Evolutionary conservation across 2,113 vertebrate genomes (phyloP).

Genomic region (Ahaetulla prasina): DNA sequence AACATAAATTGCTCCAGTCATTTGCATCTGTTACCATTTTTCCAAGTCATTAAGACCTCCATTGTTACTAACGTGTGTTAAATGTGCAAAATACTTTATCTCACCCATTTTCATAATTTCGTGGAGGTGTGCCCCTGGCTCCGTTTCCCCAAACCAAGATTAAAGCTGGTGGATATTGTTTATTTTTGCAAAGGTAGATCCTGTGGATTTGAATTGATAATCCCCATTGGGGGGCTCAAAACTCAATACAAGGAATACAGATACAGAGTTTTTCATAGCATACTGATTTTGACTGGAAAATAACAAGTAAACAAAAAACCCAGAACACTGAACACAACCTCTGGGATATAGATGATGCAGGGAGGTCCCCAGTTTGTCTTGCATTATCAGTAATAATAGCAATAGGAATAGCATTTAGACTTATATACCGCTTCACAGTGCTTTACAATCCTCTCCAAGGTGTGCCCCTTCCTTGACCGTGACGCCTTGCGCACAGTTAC

Average conservation of each 20-base stretch:
- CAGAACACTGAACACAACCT: background rate
- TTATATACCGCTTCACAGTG: background rate
- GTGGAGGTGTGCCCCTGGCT: background rate
- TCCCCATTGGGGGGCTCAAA: background rate
- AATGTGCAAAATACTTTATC: background rate
- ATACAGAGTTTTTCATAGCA: background rate
- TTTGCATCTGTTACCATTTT: slow-evolving; percentile 35
- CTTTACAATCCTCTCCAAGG: background rate
- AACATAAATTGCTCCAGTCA: slow-evolving; percentile 38
- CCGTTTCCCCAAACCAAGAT: background rate
- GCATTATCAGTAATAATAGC: background rate
- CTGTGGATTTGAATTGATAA: background rate
- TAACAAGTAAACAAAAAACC: background rate
- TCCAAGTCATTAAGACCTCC: slow-evolving; percentile 15
- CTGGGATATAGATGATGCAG: background rate
- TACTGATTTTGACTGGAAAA: background rate
- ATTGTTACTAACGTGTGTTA: background rate
- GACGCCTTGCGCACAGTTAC: too few species aligned
- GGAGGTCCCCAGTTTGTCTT: background rate
- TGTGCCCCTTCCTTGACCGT: too few species aligned
- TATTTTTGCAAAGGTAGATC: background rate
- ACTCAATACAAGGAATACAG: background rate
- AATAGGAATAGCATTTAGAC: background rate
- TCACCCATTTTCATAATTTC: background rate
- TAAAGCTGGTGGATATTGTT: background rate